Conservation (phyloP, 2,797 vertebrate genomes). For the Chrosomus eos region DNA sequence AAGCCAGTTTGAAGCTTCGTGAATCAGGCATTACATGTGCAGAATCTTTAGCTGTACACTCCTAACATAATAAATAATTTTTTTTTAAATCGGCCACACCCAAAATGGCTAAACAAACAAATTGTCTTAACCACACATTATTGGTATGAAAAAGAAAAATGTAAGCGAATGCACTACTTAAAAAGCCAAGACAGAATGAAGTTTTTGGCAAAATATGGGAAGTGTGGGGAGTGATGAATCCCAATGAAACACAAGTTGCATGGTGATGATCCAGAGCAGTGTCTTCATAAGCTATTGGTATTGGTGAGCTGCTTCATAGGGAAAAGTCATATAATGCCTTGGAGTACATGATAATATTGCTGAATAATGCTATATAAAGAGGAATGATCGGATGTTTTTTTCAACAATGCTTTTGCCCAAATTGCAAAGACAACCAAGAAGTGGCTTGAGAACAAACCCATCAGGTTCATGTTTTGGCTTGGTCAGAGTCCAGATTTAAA, state of each 20-base stretch:
- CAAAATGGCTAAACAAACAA: too few relatives aligned
- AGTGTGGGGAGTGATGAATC: background rate
- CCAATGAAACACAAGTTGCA: background rate
- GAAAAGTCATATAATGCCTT: background rate
- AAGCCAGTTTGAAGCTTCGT: background rate
- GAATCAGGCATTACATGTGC: background rate
- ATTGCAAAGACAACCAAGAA: background rate
- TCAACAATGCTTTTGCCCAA: background rate
- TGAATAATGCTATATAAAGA: background rate
- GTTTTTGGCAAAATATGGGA: background rate
- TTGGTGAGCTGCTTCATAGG: background rate
- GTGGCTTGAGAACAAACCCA: too few relatives aligned
- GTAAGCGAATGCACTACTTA: background rate
- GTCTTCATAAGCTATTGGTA: too few relatives aligned
- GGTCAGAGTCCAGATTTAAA: too few relatives aligned
- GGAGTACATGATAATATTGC: background rate
- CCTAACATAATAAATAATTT: too few relatives aligned
- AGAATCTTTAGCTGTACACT: too few relatives aligned
- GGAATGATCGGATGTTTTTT: background rate
- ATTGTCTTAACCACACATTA: background rate
- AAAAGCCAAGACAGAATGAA: background rate
- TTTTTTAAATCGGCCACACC: too few relatives aligned
- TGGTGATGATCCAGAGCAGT: background rate
- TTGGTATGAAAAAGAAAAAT: background rate
- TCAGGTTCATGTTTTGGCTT: too few relatives aligned